Evolutionary conservation across 1,140 invertebrate genomes (phyloP), one percentile per base, ranked within the genome.

Genomic region (Halyomorpha halys): DNA sequence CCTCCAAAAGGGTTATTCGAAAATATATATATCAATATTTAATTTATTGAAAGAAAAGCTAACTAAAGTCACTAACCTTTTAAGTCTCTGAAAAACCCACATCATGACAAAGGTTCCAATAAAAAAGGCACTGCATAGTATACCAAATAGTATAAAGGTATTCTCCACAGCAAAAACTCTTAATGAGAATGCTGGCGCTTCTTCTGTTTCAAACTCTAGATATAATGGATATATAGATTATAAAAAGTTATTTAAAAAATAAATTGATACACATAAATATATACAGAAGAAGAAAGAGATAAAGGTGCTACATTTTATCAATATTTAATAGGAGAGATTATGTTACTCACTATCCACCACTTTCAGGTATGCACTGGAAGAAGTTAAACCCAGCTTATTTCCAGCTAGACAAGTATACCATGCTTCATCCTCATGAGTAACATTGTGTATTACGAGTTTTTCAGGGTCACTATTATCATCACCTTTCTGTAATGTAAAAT

Each of bases 401-500:
- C 85, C 80, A 0, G 89, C 92, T 6, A 94, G 79, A 72, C 94
- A 98, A 0, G 89, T 89, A 72, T 97, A 97, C 89, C 89, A 95
- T 1, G 92, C 94, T 73, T 91, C 89, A 70, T 95, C 86, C 44
- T 86, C 83, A 64, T 86, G 79, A 0, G 90, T 94, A 0, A 96
- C 86, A 72, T 97, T 96, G 54, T 79, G 77, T 19, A 97, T 71
- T 9, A 82, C 79, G 11, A 95, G 74, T 15, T 86, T 74, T 74
- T 94, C 84, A 0, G 84, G 83, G 69, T 86, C 79, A 23, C 79
- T 77, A 39, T 63, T 59, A 23, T 67, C 62, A 47, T 59, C 44
- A n/a, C 66, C 66, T 21, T 61, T 61, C 65, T 66, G 44, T n/a
- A 30, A 64, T 34, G 18, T 44, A 44, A 44, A 39, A 39, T 39